Evolutionary conservation across 1,140 invertebrate genomes (phyloP).

Genomic region (Potamilus streckersoni): DNA sequence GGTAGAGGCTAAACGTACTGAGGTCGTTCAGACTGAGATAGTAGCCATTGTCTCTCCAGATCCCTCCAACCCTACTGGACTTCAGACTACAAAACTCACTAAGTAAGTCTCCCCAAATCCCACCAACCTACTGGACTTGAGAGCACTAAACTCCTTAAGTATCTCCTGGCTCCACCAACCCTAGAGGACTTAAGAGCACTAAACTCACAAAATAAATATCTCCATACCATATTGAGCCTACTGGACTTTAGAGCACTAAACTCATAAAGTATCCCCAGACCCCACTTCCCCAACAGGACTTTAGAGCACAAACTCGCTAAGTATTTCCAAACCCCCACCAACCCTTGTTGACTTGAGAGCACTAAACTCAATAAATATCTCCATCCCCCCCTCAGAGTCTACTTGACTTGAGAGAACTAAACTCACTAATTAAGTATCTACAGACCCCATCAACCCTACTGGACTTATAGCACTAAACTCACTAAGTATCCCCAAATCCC

Average conservation of each 20-base stretch:
- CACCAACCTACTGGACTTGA: conserved; percentile 36
- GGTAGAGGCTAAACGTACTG: conserved; percentile 58
- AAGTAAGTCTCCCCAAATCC: conserved; percentile 37
- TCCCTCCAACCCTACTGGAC: conserved; percentile 41
- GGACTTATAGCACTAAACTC: conserved; percentile 16
- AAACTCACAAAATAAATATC: too few species aligned
- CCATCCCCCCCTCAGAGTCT: too few species aligned
- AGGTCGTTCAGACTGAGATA: conserved; percentile 14
- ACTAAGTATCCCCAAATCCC: conserved; percentile 33
- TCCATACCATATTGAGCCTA: too few species aligned
- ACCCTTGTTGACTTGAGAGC: too few species aligned
- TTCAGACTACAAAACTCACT: conserved; percentile 15
- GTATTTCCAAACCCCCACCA: background rate
- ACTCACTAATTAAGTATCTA: conserved; percentile 26
- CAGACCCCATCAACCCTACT: conserved; percentile 47
- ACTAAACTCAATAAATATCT: too few species aligned
- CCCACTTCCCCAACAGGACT: conserved; percentile 30
- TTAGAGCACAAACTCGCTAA: conserved; percentile 2
- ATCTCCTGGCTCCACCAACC: conserved; percentile 45
- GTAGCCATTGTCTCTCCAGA: conserved; percentile 44
- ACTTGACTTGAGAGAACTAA: too few species aligned
- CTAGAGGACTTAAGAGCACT: conserved; percentile 28
- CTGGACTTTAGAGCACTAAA: too few species aligned
- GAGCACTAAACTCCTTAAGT: conserved; percentile 9
- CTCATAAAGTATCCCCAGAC: too few species aligned